Percentiles rank a stretch among this genome's conserved stretches.
phyloP scores from a whole-genome alignment of 2,888 invertebrate species.

The Lamellibrachia satsuma region DNA sequence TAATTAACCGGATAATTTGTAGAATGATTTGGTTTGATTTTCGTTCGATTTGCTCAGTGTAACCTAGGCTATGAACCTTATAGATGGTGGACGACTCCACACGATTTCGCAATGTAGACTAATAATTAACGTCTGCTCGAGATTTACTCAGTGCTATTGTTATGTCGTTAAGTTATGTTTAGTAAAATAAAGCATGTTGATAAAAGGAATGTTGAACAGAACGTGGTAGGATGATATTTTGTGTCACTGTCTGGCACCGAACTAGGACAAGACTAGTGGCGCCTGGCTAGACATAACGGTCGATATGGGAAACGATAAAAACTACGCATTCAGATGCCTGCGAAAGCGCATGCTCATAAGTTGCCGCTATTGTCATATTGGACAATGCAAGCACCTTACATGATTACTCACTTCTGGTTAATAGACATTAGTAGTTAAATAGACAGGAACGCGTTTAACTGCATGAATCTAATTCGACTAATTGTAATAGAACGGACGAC shows the following conservation, averaged over 20 bases:
- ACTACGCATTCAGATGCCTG: not conserved
- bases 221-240: not conserved
- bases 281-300: conserved; percentile 5
- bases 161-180: not conserved
- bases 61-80: not conserved
- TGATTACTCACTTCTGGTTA: not conserved
- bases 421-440: not conserved
- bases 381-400: not conserved
- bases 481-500: no score
- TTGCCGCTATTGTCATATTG: not conserved
- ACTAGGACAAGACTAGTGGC: not conserved
- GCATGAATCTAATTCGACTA: not conserved
- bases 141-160: not conserved
- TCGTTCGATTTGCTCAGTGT: not conserved
- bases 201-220: not conserved
- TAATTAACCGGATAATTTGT: not conserved
- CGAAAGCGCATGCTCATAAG: not conserved
- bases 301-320: not conserved
- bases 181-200: not conserved
- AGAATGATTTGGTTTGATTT: not conserved
- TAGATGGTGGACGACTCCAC: not conserved
- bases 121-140: not conserved
- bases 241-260: not conserved
- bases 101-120: not conserved
- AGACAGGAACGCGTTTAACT: not conserved